Percentiles rank a stretch among this genome's conserved stretches.
phyloP scores from a whole-genome alignment of 1,140 invertebrate genomes.

The Bombus turneri region DNA sequence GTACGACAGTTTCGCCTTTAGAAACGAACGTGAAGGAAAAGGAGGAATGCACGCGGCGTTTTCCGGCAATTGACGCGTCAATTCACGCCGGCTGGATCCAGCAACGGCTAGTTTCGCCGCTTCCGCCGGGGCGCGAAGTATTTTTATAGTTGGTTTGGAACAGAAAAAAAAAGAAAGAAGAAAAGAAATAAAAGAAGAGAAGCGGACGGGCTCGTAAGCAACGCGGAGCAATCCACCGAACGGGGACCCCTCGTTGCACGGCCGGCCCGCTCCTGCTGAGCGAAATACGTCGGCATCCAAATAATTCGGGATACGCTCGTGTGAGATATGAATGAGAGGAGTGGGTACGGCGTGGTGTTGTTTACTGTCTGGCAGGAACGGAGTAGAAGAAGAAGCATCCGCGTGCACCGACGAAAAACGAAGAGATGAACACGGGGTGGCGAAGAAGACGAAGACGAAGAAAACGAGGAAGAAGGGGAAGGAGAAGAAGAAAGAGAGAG shows the following conservation, averaged over 20 bases:
- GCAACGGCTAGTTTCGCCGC: not conserved
- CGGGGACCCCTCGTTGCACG: not conserved
- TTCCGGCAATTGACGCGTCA: not conserved
- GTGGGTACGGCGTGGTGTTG: conserved; percentile 70
- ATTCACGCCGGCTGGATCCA: not conserved
- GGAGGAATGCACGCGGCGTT: not conserved
- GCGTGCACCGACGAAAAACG: conserved; percentile 65
- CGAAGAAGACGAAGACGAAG: conserved; percentile 17
- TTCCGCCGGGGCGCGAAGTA: conserved; percentile 3
- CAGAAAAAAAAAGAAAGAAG: not conserved
- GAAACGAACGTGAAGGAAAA: not conserved
- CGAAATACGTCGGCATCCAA: conserved; percentile 61
- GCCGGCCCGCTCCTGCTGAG: conserved; percentile 15
- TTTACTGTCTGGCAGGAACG: conserved; percentile 73
- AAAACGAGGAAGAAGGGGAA: conserved; percentile 7
- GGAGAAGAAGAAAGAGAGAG: not conserved
- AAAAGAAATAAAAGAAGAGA: not conserved
- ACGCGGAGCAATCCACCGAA: conserved; percentile 20
- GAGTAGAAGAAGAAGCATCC: conserved; percentile 66
- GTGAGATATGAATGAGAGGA: conserved; percentile 75
- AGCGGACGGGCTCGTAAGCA: conserved; percentile 16
- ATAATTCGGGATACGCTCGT: conserved; percentile 68
- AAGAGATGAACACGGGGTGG: conserved; percentile 32
- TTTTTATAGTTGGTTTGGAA: conserved; percentile 5
- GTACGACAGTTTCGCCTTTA: not conserved